Evolutionary conservation across 2,113 vertebrate species (phyloP).

Genomic region (Serinus canaria): DNA sequence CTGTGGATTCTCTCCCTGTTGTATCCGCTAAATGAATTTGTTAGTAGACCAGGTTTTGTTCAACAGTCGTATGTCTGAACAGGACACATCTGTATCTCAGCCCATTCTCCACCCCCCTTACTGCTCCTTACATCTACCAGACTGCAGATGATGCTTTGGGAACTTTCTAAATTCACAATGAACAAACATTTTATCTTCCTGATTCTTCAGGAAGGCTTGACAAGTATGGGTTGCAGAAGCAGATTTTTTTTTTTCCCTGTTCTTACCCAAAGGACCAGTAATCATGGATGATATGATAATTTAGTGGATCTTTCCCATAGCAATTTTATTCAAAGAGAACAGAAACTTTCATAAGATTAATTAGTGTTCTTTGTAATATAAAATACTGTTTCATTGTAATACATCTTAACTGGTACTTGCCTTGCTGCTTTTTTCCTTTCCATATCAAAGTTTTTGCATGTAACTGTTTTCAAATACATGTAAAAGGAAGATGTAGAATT

Average conservation of each 20-base stretch:
- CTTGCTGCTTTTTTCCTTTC: neutral
- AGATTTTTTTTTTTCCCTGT: neutral
- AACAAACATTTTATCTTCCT: neutral
- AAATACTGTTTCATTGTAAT: neutral
- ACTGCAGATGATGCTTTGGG: neutral
- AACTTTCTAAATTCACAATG: neutral
- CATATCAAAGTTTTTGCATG: neutral
- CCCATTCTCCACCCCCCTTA: neutral
- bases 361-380: neutral
- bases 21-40: neutral
- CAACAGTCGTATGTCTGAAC: accelerated
- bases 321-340: neutral
- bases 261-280: neutral
- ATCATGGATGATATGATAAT: neutral
- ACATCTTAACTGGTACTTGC: neutral
- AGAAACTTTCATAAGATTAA: neutral
- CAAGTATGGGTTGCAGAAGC: neutral
- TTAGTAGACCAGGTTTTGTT: neutral
- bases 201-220: neutral
- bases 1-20: neutral
- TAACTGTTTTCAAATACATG: neutral
- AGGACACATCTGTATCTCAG: neutral
- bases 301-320: neutral
- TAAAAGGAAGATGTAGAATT: neutral
- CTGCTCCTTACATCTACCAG: neutral